These are phyloP conservation scores for Cossypha niveicapilla DNA, from an alignment of 2,797 vertebrate species.

Conservation along the genomic window DNA sequence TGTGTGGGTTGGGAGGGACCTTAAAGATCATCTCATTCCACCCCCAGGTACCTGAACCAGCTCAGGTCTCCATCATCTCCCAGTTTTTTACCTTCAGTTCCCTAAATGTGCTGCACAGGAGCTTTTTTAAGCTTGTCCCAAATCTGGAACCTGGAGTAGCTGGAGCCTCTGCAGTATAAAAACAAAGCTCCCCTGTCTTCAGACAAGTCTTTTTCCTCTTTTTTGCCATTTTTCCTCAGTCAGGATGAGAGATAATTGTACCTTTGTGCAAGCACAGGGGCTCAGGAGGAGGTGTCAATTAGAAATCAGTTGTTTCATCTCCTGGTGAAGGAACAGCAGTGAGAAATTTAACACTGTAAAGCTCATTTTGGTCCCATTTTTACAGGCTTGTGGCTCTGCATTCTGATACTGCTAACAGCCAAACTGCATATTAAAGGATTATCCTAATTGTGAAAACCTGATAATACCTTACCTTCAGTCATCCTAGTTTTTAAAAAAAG, in stretches of 20 bases:
- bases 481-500: neutral
- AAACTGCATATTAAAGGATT: constrained; percentile 44
- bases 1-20: neutral
- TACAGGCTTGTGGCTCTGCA: neutral
- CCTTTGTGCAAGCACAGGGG: neutral
- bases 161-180: neutral
- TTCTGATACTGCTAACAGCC: neutral
- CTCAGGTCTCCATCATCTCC: neutral
- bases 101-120: neutral
- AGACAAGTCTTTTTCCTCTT: neutral
- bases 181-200: neutral
- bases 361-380: neutral
- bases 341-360: neutral
- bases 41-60: neutral
- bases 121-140: neutral
- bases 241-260: neutral
- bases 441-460: constrained; percentile 21
- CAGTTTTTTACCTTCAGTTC: neutral
- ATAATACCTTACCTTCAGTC: neutral
- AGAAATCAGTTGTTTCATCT: constrained; percentile 1
- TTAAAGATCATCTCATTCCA: neutral
- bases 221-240: neutral
- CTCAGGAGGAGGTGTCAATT: neutral
- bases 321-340: neutral
- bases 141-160: neutral